Conservation (phyloP, 2,113 vertebrate species). For the Bubalus kerabau region DNA sequence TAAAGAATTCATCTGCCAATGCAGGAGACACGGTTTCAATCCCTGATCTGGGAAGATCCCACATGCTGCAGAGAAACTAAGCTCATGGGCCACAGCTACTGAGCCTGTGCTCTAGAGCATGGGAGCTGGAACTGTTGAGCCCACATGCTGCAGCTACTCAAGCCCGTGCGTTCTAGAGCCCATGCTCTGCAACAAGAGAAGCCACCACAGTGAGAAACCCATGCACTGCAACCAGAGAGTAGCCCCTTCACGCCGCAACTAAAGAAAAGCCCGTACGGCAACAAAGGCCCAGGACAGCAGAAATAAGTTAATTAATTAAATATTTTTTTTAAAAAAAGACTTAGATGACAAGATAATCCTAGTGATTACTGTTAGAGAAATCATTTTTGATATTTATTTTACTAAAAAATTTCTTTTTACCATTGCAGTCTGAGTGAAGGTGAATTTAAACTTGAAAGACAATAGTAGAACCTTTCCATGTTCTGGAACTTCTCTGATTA, state of each 20-base stretch:
- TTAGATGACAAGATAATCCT: background rate
- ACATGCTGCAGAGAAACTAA: background rate
- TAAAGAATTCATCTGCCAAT: background rate
- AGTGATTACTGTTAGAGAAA: background rate
- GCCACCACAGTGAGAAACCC: background rate
- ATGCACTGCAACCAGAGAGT: background rate
- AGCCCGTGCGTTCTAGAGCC: background rate
- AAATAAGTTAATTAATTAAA: background rate
- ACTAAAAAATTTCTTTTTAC: background rate
- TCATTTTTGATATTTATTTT: background rate
- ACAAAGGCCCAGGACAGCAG: background rate
- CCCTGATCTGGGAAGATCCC: background rate
- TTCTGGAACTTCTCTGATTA: slow-evolving; percentile 44
- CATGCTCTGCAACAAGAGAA: background rate
- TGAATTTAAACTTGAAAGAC: slow-evolving; percentile 27
- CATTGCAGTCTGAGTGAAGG: background rate
- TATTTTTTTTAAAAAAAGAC: background rate
- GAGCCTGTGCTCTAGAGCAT: background rate
- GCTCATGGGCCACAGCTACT: background rate
- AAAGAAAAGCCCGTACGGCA: background rate
- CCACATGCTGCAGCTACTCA: background rate
- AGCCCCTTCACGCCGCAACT: background rate
- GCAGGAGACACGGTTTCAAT: background rate
- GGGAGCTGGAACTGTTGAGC: background rate
- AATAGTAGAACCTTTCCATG: background rate